Evolutionary conservation across 2,888 invertebrate species (phyloP).

Genomic region (Eulithis testata): DNA sequence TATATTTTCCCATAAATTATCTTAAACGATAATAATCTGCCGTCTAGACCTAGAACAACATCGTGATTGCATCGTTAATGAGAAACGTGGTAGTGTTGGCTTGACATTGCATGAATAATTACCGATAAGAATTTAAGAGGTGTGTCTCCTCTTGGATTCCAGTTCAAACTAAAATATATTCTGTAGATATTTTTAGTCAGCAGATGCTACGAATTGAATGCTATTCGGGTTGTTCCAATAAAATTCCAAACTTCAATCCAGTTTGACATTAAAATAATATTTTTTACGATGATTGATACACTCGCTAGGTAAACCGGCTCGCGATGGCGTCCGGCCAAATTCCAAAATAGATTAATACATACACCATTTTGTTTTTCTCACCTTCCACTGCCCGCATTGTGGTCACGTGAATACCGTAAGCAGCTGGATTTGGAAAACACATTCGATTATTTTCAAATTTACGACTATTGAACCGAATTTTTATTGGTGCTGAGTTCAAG

Average conservation of each 20-base stretch:
- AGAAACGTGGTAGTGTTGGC: constrained; percentile 24
- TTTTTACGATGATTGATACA: constrained; percentile 60
- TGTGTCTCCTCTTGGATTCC: constrained; percentile 40
- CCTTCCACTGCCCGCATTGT: constrained; percentile 68
- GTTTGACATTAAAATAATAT: constrained; percentile 58
- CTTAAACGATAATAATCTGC: constrained; percentile 34
- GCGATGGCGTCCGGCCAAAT: constrained; percentile 71
- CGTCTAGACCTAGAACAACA: constrained; percentile 37
- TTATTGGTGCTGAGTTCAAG: constrained; percentile 31
- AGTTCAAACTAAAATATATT: constrained; percentile 14
- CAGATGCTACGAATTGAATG: constrained; percentile 1
- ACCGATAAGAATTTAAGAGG: constrained; percentile 47
- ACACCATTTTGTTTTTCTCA: constrained; percentile 68
- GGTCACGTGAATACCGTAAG: constrained; percentile 63
- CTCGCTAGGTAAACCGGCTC: constrained; percentile 68
- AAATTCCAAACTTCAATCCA: constrained; percentile 49
- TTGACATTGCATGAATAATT: constrained; percentile 42
- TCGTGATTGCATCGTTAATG: constrained; percentile 34
- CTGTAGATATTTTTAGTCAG: constrained; percentile 10
- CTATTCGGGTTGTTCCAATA: constrained; percentile 36
- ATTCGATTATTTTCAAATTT: constrained; percentile 43
- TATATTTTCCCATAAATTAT: constrained; percentile 23
- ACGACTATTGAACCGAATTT: constrained; percentile 37
- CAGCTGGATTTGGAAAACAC: constrained; percentile 24
- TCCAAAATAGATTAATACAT: constrained; percentile 66